Evolutionary conservation across 2,888 invertebrate genomes (phyloP), one percentile per base, ranked within the genome.

Genomic region (Rambutsinella grinnellia): DNA sequence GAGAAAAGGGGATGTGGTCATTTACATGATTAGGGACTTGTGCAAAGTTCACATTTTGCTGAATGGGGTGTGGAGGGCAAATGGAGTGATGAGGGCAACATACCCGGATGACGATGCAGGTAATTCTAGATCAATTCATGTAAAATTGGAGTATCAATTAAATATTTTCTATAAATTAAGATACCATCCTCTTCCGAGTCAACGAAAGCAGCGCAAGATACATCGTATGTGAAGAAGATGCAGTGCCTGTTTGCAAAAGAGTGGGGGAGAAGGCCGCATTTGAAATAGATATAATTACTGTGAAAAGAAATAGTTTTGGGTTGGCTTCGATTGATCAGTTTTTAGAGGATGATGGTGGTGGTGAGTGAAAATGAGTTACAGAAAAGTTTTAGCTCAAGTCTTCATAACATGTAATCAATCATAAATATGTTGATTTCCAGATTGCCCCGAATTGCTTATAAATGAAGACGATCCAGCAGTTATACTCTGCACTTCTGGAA

Each of bases 81-180:
- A 81, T 2, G 83, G 83, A 13, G 58, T 80, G 26, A 81, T 83
- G 81, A 79, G 79, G 63, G 74, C 74, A 36, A 79, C 81, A 1
- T 83, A 83, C 53, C 83, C 81, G 0, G 83, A 83, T 63, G 83
- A 83, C n/a, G n/a, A n/a, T n/a, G n/a, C n/a, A n/a, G n/a, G n/a
- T n/a, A n/a, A n/a, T n/a, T n/a, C n/a, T n/a, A n/a, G n/a, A n/a
- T n/a, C n/a, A n/a, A n/a, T n/a, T n/a, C n/a, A n/a, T n/a, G n/a
- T n/a, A n/a, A n/a, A n/a, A n/a, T n/a, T n/a, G n/a, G n/a, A n/a
- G n/a, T n/a, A n/a, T n/a, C n/a, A n/a, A n/a, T n/a, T n/a, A n/a
- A n/a, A n/a, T n/a, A n/a, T 44, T 15, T n/a, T 46, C 13, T 28
- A 10, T 23, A 19, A 24, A 26, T 49, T n/a, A 28, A 78, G 81